Base-by-base conservation (phyloP, 2,888 invertebrate genomes). In the Drosophila nr. medialis region DNA sequence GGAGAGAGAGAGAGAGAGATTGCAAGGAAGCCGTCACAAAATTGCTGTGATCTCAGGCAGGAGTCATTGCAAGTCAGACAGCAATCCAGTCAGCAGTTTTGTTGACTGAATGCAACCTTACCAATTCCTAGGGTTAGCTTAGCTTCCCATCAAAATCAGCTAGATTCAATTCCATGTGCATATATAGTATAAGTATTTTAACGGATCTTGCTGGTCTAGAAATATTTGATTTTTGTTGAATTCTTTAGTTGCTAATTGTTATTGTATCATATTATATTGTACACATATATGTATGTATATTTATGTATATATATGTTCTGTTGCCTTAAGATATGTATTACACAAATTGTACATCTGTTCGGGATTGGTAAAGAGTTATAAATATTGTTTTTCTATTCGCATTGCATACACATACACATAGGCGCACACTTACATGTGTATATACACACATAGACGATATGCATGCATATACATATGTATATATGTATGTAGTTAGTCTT, bases 101-200 rank as follows among this genome's bases (percentile, higher is more conserved):
- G 38, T 1, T 38, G 24, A 53, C 24, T 38, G 29, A 1, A 29
- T n/a, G 27, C 15, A 8, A 21, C 8, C 40, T 30, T n/a, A 15
- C 30, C 30, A 40, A 40, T 21, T 56, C 29, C 29, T 40, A 40
- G 40, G 56, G 38, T 56, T 40, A 40, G 56, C 56, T 38, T 53
- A 45, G 27, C 27, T 42, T 53, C 45, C 27, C 24, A 50, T 18
- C 18, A 21, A 53, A 49, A 53, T 53, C 67, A 74, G 40, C 54
- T 48, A 60, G 27, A 56, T 66, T 32, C 34, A 49, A 64, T 58
- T 65, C 64, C 42, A 66, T 66, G 36, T 74, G 51, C 42, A 54
- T 62, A 58, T 42, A 68, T 69, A 60, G n/a, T 70, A 62, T 51
- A 70, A 48, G 34, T 58, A 49, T 55, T 67, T 51, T 21, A 27